phyloP scores from a whole-genome alignment of 2,888 invertebrate species.

The Schrankia costaestrigalis region DNA sequence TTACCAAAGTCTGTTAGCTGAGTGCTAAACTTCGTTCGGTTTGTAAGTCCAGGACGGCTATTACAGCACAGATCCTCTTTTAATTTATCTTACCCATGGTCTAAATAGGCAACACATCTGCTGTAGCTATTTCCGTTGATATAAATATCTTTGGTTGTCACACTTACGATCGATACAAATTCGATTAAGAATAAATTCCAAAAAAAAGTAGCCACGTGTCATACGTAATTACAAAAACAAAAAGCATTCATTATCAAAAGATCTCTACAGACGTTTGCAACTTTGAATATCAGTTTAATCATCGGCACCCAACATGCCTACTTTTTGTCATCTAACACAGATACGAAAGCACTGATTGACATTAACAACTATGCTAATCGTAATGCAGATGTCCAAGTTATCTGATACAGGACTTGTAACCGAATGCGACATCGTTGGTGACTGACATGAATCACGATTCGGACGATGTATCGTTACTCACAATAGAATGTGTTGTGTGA shows the following conservation, averaged over 20 bases:
- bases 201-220: no score
- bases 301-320: conserved; percentile 40
- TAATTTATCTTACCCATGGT: no score
- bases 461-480: conserved; percentile 43
- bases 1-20: no score
- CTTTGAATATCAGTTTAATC: conserved; percentile 49
- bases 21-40: no score
- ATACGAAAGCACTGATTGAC: conserved; percentile 63
- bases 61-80: no score
- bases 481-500: conserved; percentile 54
- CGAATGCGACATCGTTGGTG: conserved; percentile 56
- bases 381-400: conserved; percentile 64
- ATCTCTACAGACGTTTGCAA: conserved; percentile 34
- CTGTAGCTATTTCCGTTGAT: no score
- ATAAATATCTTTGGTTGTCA: no score
- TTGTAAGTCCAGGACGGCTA: no score
- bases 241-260: conserved; percentile 51
- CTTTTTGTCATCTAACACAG: conserved; percentile 43
- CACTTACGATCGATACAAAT: no score
- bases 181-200: no score
- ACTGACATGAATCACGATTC: conserved; percentile 54
- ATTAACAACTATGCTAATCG: conserved; percentile 59
- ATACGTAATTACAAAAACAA: no score
- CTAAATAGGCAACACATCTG: no score
- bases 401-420: conserved; percentile 64